Conservation (phyloP, 1,140 invertebrate genomes). For the Portunus trituberculatus region DNA sequence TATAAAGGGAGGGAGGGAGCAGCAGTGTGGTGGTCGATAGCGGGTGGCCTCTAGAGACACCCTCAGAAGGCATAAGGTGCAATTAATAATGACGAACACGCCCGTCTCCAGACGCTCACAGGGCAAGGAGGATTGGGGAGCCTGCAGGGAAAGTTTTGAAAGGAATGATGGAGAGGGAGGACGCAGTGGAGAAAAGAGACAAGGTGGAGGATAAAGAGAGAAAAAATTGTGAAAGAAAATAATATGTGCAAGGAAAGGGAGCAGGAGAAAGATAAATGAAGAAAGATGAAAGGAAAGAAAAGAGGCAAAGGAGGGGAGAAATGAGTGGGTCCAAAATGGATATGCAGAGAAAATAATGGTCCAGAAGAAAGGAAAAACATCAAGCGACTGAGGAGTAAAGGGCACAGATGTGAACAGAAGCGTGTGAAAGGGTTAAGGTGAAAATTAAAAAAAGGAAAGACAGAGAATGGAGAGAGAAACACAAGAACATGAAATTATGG, state of each 20-base stretch:
- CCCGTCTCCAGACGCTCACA: neutral
- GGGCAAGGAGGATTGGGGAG: neutral
- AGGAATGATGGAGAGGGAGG: neutral
- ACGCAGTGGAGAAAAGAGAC: neutral
- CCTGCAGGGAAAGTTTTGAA: neutral
- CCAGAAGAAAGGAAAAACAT: no score
- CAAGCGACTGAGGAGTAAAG: neutral
- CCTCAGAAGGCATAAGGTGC: conserved; percentile 2
- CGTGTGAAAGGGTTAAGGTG: neutral
- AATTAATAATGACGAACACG: neutral
- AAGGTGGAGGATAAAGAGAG: neutral
- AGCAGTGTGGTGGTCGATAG: neutral
- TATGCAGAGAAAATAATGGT: no score
- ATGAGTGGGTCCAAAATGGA: no score
- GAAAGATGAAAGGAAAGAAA: no score
- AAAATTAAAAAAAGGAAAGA: neutral
- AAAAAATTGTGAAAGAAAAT: no score
- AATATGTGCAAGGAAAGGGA: no score
- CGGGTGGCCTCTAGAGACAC: neutral
- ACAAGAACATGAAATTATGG: neutral
- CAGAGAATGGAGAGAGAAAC: neutral
- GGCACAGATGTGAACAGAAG: neutral
- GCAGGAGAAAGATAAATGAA: no score
- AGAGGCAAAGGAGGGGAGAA: no score
- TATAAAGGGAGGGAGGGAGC: neutral